phyloP scores from a whole-genome alignment of 2,888 invertebrate species.

The Amorpha juglandis region DNA sequence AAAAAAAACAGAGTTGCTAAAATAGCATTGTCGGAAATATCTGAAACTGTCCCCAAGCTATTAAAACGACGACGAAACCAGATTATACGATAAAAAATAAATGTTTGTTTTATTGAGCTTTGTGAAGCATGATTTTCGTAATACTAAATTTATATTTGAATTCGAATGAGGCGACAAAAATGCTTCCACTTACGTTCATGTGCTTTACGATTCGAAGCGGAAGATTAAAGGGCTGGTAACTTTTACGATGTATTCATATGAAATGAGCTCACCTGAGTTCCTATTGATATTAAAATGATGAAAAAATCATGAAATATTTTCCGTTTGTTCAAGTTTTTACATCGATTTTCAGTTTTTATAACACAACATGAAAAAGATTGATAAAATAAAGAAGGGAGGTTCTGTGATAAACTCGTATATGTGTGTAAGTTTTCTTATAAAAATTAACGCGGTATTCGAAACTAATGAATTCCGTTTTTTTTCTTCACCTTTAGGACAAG shows the following conservation, averaged over 20 bases:
- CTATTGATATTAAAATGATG: conserved; percentile 45
- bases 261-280: conserved; percentile 49
- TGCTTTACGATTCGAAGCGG: conserved; percentile 46
- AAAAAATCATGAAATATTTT: conserved; percentile 40
- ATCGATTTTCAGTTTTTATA: not conserved
- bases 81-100: conserved; percentile 7
- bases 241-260: conserved; percentile 49
- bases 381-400: not conserved
- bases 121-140: conserved; percentile 31
- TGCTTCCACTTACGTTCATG: conserved; percentile 41
- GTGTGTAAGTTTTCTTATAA: too few relatives aligned
- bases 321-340: conserved; percentile 20
- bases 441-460: too few relatives aligned
- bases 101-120: conserved; percentile 8
- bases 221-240: conserved; percentile 52
- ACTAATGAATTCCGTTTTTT: too few relatives aligned
- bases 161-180: conserved; percentile 45
- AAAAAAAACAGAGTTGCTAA: too few relatives aligned
- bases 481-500: too few relatives aligned
- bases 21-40: too few relatives aligned
- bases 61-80: not conserved
- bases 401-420: too few relatives aligned
- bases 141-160: conserved; percentile 45
- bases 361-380: not conserved
- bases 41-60: too few relatives aligned